These are phyloP conservation scores for Chrysolina oricalcia DNA, from an alignment of 2,888 invertebrate genomes.

Conservation along the genomic window DNA sequence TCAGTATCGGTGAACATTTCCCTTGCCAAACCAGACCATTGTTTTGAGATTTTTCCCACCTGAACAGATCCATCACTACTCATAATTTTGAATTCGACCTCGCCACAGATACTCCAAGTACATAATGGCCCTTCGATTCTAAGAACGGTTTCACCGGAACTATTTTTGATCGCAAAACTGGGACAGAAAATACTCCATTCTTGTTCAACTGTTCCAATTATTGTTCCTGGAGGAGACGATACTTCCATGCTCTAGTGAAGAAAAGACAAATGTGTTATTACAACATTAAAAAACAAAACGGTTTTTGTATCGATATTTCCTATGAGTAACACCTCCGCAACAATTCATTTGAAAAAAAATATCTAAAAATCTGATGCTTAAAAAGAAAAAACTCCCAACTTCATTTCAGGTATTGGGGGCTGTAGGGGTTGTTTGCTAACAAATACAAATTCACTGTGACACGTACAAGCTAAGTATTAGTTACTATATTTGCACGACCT, in stretches of 20 bases:
- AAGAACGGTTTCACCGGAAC: slow-evolving; percentile 82
- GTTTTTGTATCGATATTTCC: too few relatives aligned
- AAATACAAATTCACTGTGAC: too few relatives aligned
- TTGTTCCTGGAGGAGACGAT: slow-evolving; percentile 81
- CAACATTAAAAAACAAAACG: too few relatives aligned
- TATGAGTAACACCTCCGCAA: too few relatives aligned
- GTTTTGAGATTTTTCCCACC: slow-evolving; percentile 91
- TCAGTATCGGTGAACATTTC: slow-evolving; percentile 91
- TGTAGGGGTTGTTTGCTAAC: too few relatives aligned
- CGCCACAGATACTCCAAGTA: slow-evolving; percentile 85
- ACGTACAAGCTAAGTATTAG: too few relatives aligned
- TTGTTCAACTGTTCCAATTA: slow-evolving; percentile 83
- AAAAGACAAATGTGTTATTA: background rate
- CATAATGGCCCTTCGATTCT: slow-evolving; percentile 88
- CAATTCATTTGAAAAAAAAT: too few relatives aligned
- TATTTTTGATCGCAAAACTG: slow-evolving; percentile 83
- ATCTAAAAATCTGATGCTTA: too few relatives aligned
- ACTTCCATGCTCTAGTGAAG: slow-evolving; percentile 82
- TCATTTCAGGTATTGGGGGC: too few relatives aligned
- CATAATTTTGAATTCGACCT: slow-evolving; percentile 88
- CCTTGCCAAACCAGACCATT: slow-evolving; percentile 88
- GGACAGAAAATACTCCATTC: slow-evolving; percentile 86
- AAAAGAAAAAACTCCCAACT: too few relatives aligned
- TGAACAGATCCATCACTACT: slow-evolving; percentile 83
- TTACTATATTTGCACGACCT: too few relatives aligned